These are phyloP conservation scores for Onthophagus sagittarius DNA, from an alignment of 2,888 invertebrate genomes.

Conservation along the genomic window DNA sequence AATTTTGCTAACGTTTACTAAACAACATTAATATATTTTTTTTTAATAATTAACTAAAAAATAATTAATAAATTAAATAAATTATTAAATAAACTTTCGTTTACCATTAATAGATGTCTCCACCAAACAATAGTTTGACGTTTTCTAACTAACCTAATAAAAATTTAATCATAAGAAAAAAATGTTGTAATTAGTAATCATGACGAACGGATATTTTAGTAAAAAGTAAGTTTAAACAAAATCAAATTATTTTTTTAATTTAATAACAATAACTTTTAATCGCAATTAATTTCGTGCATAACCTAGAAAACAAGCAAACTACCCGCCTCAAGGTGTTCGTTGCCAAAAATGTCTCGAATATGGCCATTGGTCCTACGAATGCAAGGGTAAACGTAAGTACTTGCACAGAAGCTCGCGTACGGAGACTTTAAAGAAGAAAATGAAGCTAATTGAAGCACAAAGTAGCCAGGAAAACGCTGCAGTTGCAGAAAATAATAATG, in stretches of 20 bases:
- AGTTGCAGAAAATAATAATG: neutral
- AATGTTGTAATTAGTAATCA: neutral
- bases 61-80: too few relatives aligned
- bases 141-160: too few relatives aligned
- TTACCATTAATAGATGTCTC: too few relatives aligned
- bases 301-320: constrained; percentile 60
- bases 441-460: constrained; percentile 53
- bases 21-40: too few relatives aligned
- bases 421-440: constrained; percentile 67
- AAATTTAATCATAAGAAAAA: too few relatives aligned
- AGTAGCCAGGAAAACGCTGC: neutral
- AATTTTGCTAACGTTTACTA: too few relatives aligned
- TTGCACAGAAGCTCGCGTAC: constrained; percentile 81
- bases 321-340: constrained; percentile 68
- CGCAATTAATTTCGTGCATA: neutral
- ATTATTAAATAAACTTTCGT: too few relatives aligned
- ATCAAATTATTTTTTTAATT: neutral
- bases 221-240: constrained; percentile 18
- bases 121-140: too few relatives aligned
- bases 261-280: neutral
- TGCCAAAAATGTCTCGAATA: constrained; percentile 91
- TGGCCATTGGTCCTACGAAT: constrained; percentile 95
- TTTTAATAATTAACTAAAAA: too few relatives aligned
- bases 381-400: constrained; percentile 85
- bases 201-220: constrained; percentile 19